Conservation (phyloP, 2,888 invertebrate species). For the Tetanocera ferruginea region DNA sequence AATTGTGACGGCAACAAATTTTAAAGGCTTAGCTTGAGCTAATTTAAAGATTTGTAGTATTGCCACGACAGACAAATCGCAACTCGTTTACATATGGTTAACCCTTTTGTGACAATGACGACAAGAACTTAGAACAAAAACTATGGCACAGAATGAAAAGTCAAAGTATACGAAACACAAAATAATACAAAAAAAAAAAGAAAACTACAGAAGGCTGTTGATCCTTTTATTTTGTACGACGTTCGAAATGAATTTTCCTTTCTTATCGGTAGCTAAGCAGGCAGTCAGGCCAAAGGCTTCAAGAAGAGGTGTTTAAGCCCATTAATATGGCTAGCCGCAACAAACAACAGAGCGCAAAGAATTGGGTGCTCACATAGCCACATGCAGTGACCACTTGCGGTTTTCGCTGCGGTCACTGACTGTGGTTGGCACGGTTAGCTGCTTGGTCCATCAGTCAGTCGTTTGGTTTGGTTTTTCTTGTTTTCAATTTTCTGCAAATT, state of each 20-base stretch:
- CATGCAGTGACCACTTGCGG: background rate
- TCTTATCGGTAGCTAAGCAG: background rate
- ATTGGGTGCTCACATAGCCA: background rate
- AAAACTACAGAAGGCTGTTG: background rate
- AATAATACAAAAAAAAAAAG: background rate
- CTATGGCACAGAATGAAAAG: background rate
- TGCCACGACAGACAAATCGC: background rate
- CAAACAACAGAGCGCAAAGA: too few species aligned
- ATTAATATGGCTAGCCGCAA: background rate
- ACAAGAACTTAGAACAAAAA: background rate
- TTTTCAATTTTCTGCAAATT: conserved; percentile 23
- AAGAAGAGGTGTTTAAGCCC: background rate
- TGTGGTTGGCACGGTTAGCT: background rate
- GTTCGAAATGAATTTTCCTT: background rate
- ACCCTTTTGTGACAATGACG: background rate
- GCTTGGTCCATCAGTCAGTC: background rate
- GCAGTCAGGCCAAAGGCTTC: background rate
- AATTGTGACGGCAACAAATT: conserved; percentile 1
- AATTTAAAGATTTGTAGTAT: conserved; percentile 10
- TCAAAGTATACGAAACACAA: background rate
- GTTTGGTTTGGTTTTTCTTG: background rate
- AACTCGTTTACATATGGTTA: conserved; percentile 24
- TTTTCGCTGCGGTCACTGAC: background rate
- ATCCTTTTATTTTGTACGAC: background rate
- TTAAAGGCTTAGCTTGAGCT: conserved; percentile 7